Base-by-base conservation (phyloP, 2,113 vertebrate genomes). In the Aspidoscelis tigris region DNA sequence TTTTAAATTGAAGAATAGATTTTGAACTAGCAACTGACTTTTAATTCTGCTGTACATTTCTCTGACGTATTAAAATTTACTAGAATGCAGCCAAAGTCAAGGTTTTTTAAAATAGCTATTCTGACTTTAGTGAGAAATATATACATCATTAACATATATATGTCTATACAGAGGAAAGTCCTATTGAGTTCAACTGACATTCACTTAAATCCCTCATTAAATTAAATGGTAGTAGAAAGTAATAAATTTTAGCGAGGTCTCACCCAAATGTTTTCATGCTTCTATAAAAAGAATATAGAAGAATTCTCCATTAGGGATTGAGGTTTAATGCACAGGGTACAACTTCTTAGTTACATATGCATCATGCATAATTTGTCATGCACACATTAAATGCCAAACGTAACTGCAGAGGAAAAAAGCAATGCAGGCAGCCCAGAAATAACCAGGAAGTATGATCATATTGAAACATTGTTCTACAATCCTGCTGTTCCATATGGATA, bases 351-450 rank as follows among this genome's bases (percentile, higher is more conserved):
- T 92, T 95, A 84, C 87, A 90, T 94, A 93, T 90, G 93, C 91
- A 84, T 39, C 33, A 96, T 96, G 96, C 96, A 96, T 92, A 95
- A 89, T 88, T 93, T 83, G 70, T 93, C 96, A 96, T 96, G 96
- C 96, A 95, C 72, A 95, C 92, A 87, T 91, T 94, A 91, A 92
- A 94, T 92, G 92, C 94, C 93, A 94, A 93, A 95, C 93, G 93
- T 90, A 93, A 95, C 96, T 93, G 94, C 86, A 83, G 87, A 88
- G 91, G 69, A 78, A 91, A 83, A 92, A 93, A 93, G 92, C 94
- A 94, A 96, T 94, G 93, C 96, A 96, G 96, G 95, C 96, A 96
- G 96, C 96, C 96, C 96, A 96, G 96, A 96, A 96, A 96, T 95
- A 95, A 96, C 96, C 96, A 96, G 96, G 94, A 96, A 95, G 92